phyloP scores from a whole-genome alignment of 2,888 invertebrate genomes.

The Dryadula phaetusa region DNA sequence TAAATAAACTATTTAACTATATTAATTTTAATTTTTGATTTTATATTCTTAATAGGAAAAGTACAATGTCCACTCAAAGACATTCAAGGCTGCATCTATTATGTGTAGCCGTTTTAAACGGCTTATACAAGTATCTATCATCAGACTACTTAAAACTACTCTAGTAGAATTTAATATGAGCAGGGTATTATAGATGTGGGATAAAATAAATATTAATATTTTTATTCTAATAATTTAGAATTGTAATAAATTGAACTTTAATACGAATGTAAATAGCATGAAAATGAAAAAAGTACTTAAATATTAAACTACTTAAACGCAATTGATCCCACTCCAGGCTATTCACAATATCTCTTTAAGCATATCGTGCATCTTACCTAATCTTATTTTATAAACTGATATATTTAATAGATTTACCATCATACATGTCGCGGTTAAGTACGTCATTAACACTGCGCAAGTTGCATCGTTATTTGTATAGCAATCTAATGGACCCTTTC shows the following conservation, averaged over 20 bases:
- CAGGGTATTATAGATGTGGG: neutral
- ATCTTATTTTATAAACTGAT: slow-evolving; percentile 31
- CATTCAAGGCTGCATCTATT: slow-evolving; percentile 2
- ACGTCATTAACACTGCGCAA: slow-evolving; percentile 24
- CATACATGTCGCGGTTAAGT: slow-evolving; percentile 20
- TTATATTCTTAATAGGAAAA: neutral
- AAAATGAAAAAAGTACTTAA: slow-evolving; percentile 40
- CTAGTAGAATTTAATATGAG: slow-evolving; percentile 14
- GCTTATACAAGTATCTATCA: slow-evolving; percentile 11
- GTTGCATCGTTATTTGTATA: slow-evolving; percentile 34
- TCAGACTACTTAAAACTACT: slow-evolving; percentile 11
- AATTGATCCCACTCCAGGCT: slow-evolving; percentile 83
- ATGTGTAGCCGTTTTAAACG: slow-evolving; percentile 15
- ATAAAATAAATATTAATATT: neutral
- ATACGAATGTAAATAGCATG: slow-evolving; percentile 3
- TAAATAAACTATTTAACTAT: slow-evolving; percentile 11
- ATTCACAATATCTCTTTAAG: slow-evolving; percentile 61
- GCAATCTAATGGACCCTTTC: slow-evolving; percentile 80
- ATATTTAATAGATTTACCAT: slow-evolving; percentile 34
- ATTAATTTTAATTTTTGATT: neutral
- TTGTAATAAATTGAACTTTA: neutral
- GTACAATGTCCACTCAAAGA: slow-evolving; percentile 5
- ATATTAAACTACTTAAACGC: slow-evolving; percentile 72
- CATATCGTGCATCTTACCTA: slow-evolving; percentile 41
- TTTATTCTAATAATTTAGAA: neutral